phyloP scores from a whole-genome alignment of 1,140 invertebrate genomes.

The Hestina assimilis region DNA sequence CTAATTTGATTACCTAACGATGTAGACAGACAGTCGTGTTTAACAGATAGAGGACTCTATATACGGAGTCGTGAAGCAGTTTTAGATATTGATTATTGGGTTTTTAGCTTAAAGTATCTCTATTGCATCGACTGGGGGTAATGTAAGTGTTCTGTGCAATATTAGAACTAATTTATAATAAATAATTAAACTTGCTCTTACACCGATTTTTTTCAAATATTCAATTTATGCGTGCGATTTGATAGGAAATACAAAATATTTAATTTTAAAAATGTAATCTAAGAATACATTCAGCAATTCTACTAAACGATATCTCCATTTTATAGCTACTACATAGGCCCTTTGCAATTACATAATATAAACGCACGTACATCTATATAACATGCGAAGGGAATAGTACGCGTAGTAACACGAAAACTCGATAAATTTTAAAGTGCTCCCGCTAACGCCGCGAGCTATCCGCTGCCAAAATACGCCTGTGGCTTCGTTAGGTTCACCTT shows the following conservation, averaged over 20 bases:
- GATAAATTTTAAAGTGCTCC: constrained; percentile 75
- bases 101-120: not conserved
- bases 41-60: constrained; percentile 3
- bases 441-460: constrained; percentile 43
- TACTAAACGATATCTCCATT: too few species aligned
- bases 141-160: too few species aligned
- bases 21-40: constrained; percentile 51
- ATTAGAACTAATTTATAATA: too few species aligned
- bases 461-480: constrained; percentile 38
- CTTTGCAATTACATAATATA: too few species aligned
- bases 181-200: not conserved
- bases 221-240: too few species aligned
- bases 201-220: too few species aligned
- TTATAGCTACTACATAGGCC: not conserved
- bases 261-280: too few species aligned
- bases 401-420: constrained; percentile 70
- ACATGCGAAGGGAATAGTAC: constrained; percentile 3
- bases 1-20: constrained; percentile 74
- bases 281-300: too few species aligned
- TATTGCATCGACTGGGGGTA: too few species aligned
- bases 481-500: constrained; percentile 19
- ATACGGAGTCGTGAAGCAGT: not conserved
- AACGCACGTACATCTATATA: constrained; percentile 5
- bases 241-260: too few species aligned
- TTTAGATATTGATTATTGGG: not conserved